Evolutionary conservation across 2,113 vertebrate species (phyloP).

Genomic region (Melospiza melodia): DNA sequence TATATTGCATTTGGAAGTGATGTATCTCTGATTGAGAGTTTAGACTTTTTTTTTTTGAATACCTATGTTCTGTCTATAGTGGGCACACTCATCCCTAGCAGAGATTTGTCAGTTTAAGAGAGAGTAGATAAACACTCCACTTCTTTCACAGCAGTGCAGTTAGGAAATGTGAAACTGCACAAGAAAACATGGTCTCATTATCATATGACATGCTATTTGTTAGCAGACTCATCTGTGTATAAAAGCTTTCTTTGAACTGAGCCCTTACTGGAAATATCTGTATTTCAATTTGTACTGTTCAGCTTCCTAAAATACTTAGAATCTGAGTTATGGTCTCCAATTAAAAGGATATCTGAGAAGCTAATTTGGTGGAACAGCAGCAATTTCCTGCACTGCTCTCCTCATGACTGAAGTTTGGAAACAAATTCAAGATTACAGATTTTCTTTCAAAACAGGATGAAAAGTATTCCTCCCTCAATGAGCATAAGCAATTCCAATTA

Average conservation of each 20-base stretch:
- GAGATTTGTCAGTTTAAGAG: slow-evolving; percentile 56
- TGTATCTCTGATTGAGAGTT: slow-evolving; percentile 44
- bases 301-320: slow-evolving; percentile 73
- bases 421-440: slow-evolving; percentile 75
- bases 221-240: slow-evolving; percentile 71
- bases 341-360: slow-evolving; percentile 80
- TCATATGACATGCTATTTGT: slow-evolving; percentile 71
- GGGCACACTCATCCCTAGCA: slow-evolving; percentile 32
- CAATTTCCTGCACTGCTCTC: slow-evolving; percentile 71
- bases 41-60: slow-evolving; percentile 9
- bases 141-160: slow-evolving; percentile 72
- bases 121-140: slow-evolving; percentile 65
- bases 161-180: slow-evolving; percentile 69
- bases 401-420: slow-evolving; percentile 75
- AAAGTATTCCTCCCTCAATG: slow-evolving; percentile 66
- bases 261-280: slow-evolving; percentile 71
- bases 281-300: slow-evolving; percentile 78
- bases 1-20: slow-evolving; percentile 60
- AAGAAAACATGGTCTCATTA: slow-evolving; percentile 76
- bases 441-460: slow-evolving; percentile 65
- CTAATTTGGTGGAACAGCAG: slow-evolving; percentile 79
- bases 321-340: slow-evolving; percentile 76
- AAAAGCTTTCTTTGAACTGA: slow-evolving; percentile 65
- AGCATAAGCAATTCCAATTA: slow-evolving; percentile 74
- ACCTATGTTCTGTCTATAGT: slow-evolving; percentile 58